These are phyloP conservation scores for Chalcosyrphus nemorum DNA, from an alignment of 2,888 invertebrate genomes.

Conservation along the genomic window DNA sequence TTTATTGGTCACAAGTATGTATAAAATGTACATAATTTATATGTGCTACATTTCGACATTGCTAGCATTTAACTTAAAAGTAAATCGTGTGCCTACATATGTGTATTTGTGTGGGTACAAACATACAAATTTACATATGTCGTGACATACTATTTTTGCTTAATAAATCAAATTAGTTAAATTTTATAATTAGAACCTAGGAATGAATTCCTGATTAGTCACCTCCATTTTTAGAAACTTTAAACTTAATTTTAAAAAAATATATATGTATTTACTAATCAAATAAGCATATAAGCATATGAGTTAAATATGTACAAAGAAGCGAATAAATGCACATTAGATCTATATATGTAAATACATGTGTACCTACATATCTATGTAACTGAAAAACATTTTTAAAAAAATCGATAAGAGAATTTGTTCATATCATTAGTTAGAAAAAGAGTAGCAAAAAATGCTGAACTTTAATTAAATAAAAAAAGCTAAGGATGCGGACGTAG, in stretches of 20 bases:
- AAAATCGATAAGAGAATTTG: too few species aligned
- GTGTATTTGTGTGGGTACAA: too few species aligned
- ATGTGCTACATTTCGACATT: neutral
- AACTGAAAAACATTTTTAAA: neutral
- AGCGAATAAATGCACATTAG: too few species aligned
- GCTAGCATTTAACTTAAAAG: neutral
- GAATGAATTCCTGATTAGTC: neutral
- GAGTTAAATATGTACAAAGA: too few species aligned
- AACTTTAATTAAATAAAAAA: neutral
- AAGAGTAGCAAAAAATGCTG: neutral
- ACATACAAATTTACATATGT: neutral
- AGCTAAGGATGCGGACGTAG: neutral
- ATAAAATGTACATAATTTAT: neutral
- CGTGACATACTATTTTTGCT: neutral
- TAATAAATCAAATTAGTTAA: neutral
- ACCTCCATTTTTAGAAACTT: neutral
- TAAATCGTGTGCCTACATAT: neutral
- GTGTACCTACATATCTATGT: too few species aligned
- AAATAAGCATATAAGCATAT: too few species aligned
- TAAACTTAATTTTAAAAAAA: neutral
- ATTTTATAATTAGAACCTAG: constrained; percentile 18
- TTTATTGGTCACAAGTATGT: neutral
- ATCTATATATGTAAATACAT: neutral
- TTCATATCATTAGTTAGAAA: neutral
- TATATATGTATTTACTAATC: neutral